Percentiles rank a stretch among this genome's conserved stretches.
Conservation (phyloP, 2,797 vertebrate species). For the Amazona ochrocephala region DNA sequence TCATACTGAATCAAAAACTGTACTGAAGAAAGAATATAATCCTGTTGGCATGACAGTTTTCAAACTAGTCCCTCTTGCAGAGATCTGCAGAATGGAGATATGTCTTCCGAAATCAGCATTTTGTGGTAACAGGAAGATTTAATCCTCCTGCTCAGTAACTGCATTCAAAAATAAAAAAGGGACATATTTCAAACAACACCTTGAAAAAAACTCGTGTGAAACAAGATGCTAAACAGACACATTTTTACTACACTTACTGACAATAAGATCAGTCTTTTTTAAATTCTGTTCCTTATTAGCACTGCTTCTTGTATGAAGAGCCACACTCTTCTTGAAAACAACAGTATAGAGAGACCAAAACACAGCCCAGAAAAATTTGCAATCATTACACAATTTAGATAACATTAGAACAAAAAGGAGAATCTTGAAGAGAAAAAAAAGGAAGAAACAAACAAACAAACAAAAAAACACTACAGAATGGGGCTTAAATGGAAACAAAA, state of each 20-base stretch:
- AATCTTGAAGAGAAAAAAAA: background rate
- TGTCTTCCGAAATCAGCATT: background rate
- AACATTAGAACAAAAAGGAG: background rate
- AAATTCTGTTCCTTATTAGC: background rate
- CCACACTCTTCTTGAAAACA: background rate
- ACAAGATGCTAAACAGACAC: background rate
- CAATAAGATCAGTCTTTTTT: background rate
- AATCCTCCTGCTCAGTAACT: background rate
- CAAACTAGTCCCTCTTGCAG: background rate
- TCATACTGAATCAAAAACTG: conserved; percentile 14
- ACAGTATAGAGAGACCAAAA: background rate
- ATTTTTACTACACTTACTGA: background rate
- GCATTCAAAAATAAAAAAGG: background rate
- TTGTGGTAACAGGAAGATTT: background rate
- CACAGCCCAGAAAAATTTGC: background rate
- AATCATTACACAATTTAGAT: background rate
- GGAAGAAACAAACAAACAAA: too few relatives aligned
- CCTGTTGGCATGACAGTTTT: background rate
- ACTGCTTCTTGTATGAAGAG: background rate
- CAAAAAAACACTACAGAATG: too few relatives aligned
- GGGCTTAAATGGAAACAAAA: background rate
- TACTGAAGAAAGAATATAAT: conserved; percentile 25
- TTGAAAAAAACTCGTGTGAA: background rate
- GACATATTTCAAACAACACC: background rate
- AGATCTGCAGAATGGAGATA: background rate